Evolutionary conservation across 2,113 vertebrate genomes (phyloP).

Genomic region (Pollimyrus isidori): DNA sequence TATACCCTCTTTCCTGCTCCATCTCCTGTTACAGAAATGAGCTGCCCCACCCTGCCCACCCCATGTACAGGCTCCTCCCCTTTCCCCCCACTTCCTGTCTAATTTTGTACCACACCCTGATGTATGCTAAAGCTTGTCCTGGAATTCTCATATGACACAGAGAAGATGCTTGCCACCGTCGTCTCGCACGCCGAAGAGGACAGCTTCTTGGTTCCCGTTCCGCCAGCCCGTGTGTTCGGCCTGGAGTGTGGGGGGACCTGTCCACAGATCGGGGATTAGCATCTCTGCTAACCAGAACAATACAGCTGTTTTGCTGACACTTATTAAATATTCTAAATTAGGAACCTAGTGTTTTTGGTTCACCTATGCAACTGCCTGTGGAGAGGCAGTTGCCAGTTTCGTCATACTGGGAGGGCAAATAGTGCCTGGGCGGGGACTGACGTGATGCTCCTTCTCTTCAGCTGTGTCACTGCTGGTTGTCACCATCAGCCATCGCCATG

Average conservation of each 20-base stretch:
- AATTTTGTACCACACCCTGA: conserved; percentile 24
- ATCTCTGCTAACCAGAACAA: background rate
- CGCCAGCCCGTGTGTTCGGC: too few relatives aligned
- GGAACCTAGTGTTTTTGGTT: conserved; percentile 39
- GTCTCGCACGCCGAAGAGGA: background rate
- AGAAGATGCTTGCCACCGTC: background rate
- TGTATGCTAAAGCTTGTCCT: conserved; percentile 27
- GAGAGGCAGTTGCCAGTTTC: conserved; percentile 14
- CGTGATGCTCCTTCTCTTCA: background rate
- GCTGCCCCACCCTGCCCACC: background rate
- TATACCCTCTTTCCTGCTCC: background rate
- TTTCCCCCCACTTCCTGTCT: conserved; percentile 7
- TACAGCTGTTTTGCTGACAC: background rate
- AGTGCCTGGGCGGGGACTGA: background rate
- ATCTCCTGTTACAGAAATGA: background rate
- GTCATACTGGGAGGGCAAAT: background rate
- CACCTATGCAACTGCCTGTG: conserved; percentile 44
- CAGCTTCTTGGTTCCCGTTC: background rate
- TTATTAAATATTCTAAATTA: conserved; percentile 21
- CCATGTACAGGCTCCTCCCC: conserved; percentile 1
- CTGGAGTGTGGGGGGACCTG: too few relatives aligned
- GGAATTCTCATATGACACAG: background rate
- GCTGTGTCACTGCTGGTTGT: background rate
- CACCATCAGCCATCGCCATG: background rate
- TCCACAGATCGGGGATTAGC: background rate